Conservation (phyloP, 2,888 invertebrate genomes). For the Teleogryllus oceanicus region DNA sequence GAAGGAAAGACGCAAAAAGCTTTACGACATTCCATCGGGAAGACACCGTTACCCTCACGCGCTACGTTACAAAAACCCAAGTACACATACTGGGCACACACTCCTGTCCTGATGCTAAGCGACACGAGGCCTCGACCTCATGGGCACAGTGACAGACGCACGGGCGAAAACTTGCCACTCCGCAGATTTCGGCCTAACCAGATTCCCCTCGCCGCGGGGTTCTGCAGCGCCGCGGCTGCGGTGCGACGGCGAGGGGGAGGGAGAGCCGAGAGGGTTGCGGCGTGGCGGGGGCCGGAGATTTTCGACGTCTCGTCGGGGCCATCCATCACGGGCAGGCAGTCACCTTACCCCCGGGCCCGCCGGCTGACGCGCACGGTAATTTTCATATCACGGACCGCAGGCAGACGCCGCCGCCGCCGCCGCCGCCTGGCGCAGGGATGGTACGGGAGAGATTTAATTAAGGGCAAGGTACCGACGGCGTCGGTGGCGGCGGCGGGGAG, state of each 20-base stretch:
- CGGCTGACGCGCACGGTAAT: conserved; percentile 28
- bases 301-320: background rate
- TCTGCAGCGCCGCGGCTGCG: too few relatives aligned
- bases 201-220: too few relatives aligned
- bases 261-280: background rate
- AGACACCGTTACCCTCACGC: too few relatives aligned
- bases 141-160: too few relatives aligned
- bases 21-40: too few relatives aligned
- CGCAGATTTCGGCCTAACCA: too few relatives aligned
- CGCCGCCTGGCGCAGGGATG: background rate
- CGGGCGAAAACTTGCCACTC: too few relatives aligned
- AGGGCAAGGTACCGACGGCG: conserved; percentile 33
- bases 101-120: too few relatives aligned
- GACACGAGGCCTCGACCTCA: too few relatives aligned
- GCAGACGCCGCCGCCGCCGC: conserved; percentile 27
- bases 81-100: too few relatives aligned
- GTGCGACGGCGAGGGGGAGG: background rate
- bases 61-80: too few relatives aligned
- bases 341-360: background rate
- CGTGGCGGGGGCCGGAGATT: conserved; percentile 7
- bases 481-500: background rate
- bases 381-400: conserved; percentile 36
- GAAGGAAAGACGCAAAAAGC: too few relatives aligned
- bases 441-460: conserved; percentile 37
- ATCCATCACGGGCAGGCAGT: background rate